Evolutionary conservation across 2,888 invertebrate species (phyloP).

Genomic region (Acheta domesticus): DNA sequence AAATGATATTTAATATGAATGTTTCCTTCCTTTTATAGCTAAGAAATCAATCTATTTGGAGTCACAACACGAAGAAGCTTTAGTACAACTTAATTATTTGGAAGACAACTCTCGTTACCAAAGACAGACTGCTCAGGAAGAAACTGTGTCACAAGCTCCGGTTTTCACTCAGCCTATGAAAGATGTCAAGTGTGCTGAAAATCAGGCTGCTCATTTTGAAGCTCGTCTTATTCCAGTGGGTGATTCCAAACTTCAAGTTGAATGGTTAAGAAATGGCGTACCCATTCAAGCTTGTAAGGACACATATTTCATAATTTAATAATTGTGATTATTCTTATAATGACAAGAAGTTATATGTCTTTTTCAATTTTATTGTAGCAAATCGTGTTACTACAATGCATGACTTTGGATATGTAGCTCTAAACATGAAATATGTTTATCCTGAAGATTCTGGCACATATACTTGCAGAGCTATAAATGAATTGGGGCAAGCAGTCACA

Average conservation of each 20-base stretch:
- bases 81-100: constrained; percentile 74
- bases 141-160: constrained; percentile 79
- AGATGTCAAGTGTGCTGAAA: constrained; percentile 81
- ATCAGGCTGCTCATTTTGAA: constrained; percentile 91
- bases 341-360: too few species aligned
- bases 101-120: constrained; percentile 77
- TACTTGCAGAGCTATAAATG: constrained; percentile 88
- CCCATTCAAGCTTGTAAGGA: constrained; percentile 81
- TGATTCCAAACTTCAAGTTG: constrained; percentile 85
- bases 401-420: constrained; percentile 95
- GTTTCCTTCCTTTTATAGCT: constrained; percentile 44
- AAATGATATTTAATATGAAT: too few species aligned
- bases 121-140: constrained; percentile 70
- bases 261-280: constrained; percentile 90
- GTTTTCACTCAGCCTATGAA: constrained; percentile 89
- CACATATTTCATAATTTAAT: too few species aligned
- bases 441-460: constrained; percentile 96
- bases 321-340: too few species aligned
- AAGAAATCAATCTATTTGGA: constrained; percentile 82
- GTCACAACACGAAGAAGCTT: constrained; percentile 82
- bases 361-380: constrained; percentile 50
- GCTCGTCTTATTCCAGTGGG: constrained; percentile 91
- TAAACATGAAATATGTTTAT: constrained; percentile 90
- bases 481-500: constrained; percentile 91
- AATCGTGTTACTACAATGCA: constrained; percentile 91